phyloP scores from a whole-genome alignment of 2,888 invertebrate genomes.

The Stramonita haemastoma region DNA sequence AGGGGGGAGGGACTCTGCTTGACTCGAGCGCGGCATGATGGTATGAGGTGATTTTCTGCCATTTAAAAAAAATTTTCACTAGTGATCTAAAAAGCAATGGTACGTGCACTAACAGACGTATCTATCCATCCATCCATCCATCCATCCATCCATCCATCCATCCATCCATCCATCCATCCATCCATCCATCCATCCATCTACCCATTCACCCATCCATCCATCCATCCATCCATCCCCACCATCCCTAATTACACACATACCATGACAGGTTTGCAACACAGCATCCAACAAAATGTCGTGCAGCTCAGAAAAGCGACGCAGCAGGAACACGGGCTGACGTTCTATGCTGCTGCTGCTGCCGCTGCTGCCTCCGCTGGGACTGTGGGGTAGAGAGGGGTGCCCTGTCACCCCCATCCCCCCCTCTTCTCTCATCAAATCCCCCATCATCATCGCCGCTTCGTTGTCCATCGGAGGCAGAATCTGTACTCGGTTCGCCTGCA shows the following conservation, averaged over 20 bases:
- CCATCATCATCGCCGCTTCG: constrained; percentile 25
- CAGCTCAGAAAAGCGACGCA: constrained; percentile 60
- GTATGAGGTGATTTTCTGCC: no score
- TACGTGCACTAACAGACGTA: no score
- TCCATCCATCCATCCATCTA: no score
- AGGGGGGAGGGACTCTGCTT: no score
- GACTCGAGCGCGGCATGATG: no score
- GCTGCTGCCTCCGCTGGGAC: not conserved
- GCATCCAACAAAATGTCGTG: constrained; percentile 59
- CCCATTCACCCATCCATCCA: no score
- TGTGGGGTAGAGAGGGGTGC: not conserved
- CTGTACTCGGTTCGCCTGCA: constrained; percentile 9
- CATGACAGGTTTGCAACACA: constrained; percentile 65
- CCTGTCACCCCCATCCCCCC: not conserved
- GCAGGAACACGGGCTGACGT: constrained; percentile 50
- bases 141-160: no score
- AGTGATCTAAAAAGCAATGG: no score
- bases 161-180: no score
- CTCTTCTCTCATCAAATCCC: constrained; percentile 16
- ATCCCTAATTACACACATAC: constrained; percentile 48
- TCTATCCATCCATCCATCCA: no score
- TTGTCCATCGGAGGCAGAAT: not conserved
- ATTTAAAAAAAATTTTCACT: no score
- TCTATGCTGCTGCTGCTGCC: not conserved
- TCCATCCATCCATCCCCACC: no score